A percentile compares a stretch with the other conserved stretches of the same genome.
phyloP scores from a whole-genome alignment of 2,113 vertebrate species.

The Oxyura jamaicensis region DNA sequence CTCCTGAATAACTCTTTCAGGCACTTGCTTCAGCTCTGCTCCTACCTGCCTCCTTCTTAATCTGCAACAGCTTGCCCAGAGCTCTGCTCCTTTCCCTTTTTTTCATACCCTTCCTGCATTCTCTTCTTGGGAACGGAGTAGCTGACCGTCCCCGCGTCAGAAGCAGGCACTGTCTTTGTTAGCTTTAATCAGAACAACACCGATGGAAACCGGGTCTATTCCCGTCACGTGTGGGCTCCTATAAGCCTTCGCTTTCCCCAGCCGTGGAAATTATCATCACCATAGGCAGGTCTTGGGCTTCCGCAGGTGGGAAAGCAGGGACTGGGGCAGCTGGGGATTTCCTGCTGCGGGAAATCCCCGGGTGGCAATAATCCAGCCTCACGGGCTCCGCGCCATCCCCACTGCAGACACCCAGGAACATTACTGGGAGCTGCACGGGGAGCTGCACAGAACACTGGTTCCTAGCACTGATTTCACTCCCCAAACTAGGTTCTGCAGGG shows the following conservation, averaged over 20 bases:
- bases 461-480: background rate
- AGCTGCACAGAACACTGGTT: too few species aligned
- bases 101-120: background rate
- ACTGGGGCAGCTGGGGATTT: background rate
- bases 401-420: background rate
- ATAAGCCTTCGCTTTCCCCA: background rate
- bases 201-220: background rate
- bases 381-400: background rate
- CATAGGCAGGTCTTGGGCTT: background rate
- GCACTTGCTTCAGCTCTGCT: background rate
- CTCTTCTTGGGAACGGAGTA: background rate
- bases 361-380: background rate
- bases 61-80: background rate
- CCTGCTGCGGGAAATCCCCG: background rate
- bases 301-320: background rate
- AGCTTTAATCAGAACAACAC: background rate
- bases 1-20: background rate
- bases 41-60: background rate
- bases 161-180: background rate
- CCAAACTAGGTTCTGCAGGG: background rate
- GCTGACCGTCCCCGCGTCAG: rapidly evolving
- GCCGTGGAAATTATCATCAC: background rate
- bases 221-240: background rate
- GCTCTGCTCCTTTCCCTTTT: background rate
- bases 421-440: background rate